Evolutionary conservation across 2,797 vertebrate genomes (phyloP).

Genomic region (Sylvia borin): DNA sequence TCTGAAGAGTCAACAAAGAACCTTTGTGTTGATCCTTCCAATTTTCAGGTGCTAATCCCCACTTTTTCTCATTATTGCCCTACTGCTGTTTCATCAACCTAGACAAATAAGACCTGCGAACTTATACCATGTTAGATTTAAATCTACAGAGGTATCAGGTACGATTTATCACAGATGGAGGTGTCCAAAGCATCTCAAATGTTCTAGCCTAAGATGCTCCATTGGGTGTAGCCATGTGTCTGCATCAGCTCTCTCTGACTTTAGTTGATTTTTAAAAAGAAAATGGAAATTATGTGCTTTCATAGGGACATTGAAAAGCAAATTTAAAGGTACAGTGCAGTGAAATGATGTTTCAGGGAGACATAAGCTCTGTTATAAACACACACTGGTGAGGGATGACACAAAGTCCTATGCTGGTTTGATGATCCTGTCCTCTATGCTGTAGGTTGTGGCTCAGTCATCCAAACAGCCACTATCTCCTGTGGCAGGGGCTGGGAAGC

Average conservation of each 20-base stretch:
- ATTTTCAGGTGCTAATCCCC: neutral
- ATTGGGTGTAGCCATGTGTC: neutral
- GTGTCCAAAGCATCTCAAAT: neutral
- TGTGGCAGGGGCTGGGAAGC: neutral
- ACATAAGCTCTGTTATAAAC: neutral
- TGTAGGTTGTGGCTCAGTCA: neutral
- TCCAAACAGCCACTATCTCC: neutral
- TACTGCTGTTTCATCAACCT: neutral
- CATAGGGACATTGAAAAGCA: neutral
- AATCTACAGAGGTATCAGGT: neutral
- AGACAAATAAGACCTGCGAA: neutral
- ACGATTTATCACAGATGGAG: neutral
- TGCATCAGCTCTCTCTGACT: neutral
- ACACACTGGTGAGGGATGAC: neutral
- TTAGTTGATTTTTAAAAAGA: neutral
- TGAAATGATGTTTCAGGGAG: neutral
- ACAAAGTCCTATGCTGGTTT: neutral
- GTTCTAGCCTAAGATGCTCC: neutral
- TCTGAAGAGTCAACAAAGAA: neutral
- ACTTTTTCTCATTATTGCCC: neutral
- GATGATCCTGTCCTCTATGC: neutral
- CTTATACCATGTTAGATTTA: neutral
- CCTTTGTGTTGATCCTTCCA: fast-evolving
- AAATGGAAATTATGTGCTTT: neutral
- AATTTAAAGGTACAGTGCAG: neutral